Conservation (phyloP, 1,140 invertebrate genomes). For the Drosophila equinoxialis region DNA sequence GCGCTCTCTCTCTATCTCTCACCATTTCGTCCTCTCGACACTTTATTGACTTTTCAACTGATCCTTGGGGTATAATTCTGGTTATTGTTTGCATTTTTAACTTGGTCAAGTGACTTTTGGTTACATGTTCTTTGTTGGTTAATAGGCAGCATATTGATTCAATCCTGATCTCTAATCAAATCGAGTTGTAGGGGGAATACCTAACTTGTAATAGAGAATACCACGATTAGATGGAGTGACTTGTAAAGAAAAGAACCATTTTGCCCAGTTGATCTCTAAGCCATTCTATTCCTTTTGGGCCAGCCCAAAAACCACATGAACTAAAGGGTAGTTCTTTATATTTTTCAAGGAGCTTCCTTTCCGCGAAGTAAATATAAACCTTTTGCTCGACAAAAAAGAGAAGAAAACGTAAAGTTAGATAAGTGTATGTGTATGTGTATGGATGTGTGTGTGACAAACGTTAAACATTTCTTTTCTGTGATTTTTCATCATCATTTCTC, state of each 20-base stretch:
- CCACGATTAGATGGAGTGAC: too few species aligned
- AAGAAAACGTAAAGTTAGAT: not conserved
- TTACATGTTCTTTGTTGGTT: constrained; percentile 58
- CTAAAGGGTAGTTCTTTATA: too few species aligned
- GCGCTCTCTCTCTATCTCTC: not conserved
- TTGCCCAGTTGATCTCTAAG: too few species aligned
- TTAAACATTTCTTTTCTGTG: constrained; percentile 52
- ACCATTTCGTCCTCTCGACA: not conserved
- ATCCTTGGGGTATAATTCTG: constrained; percentile 27
- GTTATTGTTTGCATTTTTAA: constrained; percentile 21
- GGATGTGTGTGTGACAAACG: constrained; percentile 46
- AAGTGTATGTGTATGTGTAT: constrained; percentile 15
- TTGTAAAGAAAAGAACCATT: too few species aligned
- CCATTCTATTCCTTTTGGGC: too few species aligned
- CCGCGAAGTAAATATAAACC: not conserved
- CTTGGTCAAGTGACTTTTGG: constrained; percentile 35
- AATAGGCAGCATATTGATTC: constrained; percentile 79
- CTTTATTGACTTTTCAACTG: constrained; percentile 22
- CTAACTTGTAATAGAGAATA: too few species aligned
- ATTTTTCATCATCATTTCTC: constrained; percentile 73
- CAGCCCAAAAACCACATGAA: too few species aligned
- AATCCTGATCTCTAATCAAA: constrained; percentile 39
- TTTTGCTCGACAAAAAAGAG: not conserved
- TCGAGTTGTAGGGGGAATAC: too few species aligned
- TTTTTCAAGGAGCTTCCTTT: too few species aligned